Conservation (phyloP, 2,113 vertebrate genomes). For the Boleophthalmus pectinirostris region DNA sequence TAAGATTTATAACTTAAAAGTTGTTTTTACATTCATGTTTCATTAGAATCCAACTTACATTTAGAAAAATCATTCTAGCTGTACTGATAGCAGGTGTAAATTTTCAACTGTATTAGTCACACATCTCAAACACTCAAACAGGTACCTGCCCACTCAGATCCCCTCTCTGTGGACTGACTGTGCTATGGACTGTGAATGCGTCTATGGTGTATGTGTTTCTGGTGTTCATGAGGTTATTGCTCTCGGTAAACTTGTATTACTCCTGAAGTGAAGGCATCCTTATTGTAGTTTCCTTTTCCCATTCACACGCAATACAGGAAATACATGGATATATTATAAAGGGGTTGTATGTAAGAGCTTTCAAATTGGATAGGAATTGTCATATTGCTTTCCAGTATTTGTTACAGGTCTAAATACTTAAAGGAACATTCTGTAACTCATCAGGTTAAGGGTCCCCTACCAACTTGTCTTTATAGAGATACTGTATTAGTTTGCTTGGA, state of each 20-base stretch:
- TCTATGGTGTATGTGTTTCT: conserved; percentile 21
- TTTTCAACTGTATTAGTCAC: conserved; percentile 22
- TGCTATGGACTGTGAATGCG: conserved; percentile 16
- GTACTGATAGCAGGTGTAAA: conserved; percentile 48
- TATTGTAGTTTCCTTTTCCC: conserved; percentile 53
- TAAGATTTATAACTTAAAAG: conserved; percentile 4
- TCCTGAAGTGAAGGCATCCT: conserved; percentile 62
- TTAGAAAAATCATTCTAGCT: conserved; percentile 35
- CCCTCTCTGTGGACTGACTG: conserved; percentile 26
- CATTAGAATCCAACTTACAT: not conserved
- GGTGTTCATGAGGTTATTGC: conserved; percentile 61
- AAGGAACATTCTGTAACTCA: not conserved
- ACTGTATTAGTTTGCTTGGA: not conserved
- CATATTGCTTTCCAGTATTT: not conserved
- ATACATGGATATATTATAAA: not conserved
- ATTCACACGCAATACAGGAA: conserved; percentile 6
- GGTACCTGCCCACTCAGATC: conserved; percentile 43
- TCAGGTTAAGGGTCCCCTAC: not conserved
- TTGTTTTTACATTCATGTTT: conserved; percentile 52
- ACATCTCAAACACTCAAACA: conserved; percentile 32
- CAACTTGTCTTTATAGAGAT: no score
- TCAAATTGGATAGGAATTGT: not conserved
- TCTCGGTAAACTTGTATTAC: conserved; percentile 66
- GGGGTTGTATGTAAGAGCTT: not conserved
- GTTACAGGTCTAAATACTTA: not conserved